Evolutionary conservation across 2,888 invertebrate species (phyloP).

Genomic region (Ommatoiulus sabulosus): DNA sequence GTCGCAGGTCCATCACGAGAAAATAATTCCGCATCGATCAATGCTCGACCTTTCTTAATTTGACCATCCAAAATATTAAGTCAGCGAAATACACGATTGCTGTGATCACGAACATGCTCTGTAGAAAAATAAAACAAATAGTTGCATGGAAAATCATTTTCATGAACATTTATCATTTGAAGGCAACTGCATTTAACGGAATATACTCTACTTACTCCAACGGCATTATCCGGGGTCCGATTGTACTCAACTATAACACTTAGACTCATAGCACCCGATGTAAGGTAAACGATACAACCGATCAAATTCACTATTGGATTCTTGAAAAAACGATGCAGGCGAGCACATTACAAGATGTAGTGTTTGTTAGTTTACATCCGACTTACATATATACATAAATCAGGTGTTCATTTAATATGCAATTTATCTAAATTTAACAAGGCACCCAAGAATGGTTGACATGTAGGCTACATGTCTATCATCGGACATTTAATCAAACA

Average conservation of each 20-base stretch:
- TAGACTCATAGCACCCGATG: not conserved
- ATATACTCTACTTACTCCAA: not conserved
- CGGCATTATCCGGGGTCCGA: not conserved
- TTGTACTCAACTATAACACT: not conserved
- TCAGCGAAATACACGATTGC: not conserved
- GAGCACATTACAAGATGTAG: no score
- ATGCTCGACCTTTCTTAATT: not conserved
- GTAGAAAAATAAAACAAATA: not conserved
- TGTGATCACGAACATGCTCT: slow-evolving; percentile 7
- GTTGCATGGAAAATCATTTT: not conserved
- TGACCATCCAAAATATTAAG: not conserved
- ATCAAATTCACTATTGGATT: slow-evolving; percentile 21
- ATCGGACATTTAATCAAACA: no score
- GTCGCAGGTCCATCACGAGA: no score
- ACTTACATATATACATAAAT: no score
- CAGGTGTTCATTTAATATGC: no score
- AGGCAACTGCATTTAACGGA: no score
- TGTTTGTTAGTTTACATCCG: no score
- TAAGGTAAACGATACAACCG: not conserved
- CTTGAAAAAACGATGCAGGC: not conserved
- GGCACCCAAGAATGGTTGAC: no score
- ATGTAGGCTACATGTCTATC: no score
- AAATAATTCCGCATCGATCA: no score
- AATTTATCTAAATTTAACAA: no score
- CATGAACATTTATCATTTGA: not conserved